Percentiles rank a stretch among this genome's conserved stretches.
Evolutionary conservation across 1,140 invertebrate species (phyloP).

Genomic region (Calliopsis andreniformis): DNA sequence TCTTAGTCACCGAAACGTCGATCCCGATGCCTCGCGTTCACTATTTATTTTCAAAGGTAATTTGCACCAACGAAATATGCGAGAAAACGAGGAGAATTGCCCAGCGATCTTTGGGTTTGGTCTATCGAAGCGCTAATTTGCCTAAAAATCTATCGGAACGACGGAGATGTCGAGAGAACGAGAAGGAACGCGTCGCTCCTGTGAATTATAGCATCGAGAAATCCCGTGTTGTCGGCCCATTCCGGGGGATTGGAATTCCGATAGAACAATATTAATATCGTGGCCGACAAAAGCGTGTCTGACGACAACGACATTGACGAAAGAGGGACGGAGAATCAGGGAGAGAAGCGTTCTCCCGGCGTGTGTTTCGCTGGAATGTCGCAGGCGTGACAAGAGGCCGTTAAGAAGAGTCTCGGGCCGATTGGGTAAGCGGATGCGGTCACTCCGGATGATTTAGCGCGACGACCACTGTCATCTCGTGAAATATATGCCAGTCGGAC

Average conservation of each 20-base stretch:
- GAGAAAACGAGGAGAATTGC: not conserved
- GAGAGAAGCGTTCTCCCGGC: slow-evolving; percentile 10
- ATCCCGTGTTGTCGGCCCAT: slow-evolving; percentile 25
- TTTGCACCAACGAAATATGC: no score
- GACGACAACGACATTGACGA: slow-evolving; percentile 22
- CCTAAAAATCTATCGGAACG: slow-evolving; percentile 22
- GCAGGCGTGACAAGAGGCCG: slow-evolving; percentile 70
- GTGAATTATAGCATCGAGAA: slow-evolving; percentile 56
- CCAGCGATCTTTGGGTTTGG: no score
- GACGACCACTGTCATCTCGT: slow-evolving; percentile 65
- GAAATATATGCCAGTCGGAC: slow-evolving; percentile 61
- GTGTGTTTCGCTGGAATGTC: slow-evolving; percentile 68
- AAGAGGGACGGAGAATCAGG: not conserved
- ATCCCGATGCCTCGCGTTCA: no score
- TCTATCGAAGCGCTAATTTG: not conserved
- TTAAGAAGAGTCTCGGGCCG: slow-evolving; percentile 64
- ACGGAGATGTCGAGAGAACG: not conserved
- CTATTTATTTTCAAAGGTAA: no score
- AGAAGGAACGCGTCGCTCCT: not conserved
- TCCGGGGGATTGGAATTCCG: slow-evolving; percentile 53
- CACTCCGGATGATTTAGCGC: slow-evolving; percentile 73
- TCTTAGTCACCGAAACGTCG: no score
- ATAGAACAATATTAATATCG: slow-evolving; percentile 65
- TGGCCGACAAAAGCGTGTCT: slow-evolving; percentile 45
- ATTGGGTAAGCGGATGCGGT: slow-evolving; percentile 75